Conservation (phyloP, 2,888 invertebrate genomes). For the Plutella xylostella region DNA sequence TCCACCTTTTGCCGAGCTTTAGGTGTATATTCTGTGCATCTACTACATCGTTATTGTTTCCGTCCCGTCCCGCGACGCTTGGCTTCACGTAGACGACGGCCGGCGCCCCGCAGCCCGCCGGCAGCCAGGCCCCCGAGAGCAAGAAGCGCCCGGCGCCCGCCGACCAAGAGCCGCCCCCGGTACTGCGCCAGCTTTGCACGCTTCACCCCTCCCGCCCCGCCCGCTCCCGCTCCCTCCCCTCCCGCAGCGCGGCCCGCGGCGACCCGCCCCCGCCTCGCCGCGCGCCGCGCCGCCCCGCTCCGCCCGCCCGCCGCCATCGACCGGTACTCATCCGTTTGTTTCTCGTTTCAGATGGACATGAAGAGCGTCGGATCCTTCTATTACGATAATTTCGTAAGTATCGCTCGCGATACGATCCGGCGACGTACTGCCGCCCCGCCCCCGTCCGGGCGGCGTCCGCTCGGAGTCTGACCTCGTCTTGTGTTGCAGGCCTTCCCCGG, state of each 20-base stretch:
- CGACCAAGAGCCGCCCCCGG: constrained; percentile 83
- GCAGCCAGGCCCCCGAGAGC: constrained; percentile 82
- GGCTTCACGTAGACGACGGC: constrained; percentile 68
- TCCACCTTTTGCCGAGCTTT: constrained; percentile 66
- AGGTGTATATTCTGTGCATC: constrained; percentile 71
- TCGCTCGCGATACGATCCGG: constrained; percentile 25
- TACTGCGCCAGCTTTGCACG: constrained; percentile 83
- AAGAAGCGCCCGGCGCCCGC: constrained; percentile 91
- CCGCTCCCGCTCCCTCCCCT: constrained; percentile 42
- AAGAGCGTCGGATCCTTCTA: constrained; percentile 96
- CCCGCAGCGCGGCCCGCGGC: constrained; percentile 34
- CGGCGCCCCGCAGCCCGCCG: constrained; percentile 73
- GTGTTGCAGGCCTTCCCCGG: constrained; percentile 88
- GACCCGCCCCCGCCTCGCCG: constrained; percentile 26
- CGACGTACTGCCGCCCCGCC: constrained; percentile 7
- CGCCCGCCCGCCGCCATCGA: constrained; percentile 26
- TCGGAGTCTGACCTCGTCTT: constrained; percentile 9
- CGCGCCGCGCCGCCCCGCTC: constrained; percentile 27
- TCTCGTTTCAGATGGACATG: constrained; percentile 92
- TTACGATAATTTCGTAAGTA: constrained; percentile 97
- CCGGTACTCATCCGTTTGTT: constrained; percentile 51
- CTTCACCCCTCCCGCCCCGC: constrained; percentile 48
- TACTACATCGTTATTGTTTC: constrained; percentile 70
- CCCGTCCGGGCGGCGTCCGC: not conserved
- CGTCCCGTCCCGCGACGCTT: constrained; percentile 70